Percentiles rank a stretch among this genome's conserved stretches.
phyloP scores from a whole-genome alignment of 2,797 vertebrate genomes.

The Danio tinwini region DNA sequence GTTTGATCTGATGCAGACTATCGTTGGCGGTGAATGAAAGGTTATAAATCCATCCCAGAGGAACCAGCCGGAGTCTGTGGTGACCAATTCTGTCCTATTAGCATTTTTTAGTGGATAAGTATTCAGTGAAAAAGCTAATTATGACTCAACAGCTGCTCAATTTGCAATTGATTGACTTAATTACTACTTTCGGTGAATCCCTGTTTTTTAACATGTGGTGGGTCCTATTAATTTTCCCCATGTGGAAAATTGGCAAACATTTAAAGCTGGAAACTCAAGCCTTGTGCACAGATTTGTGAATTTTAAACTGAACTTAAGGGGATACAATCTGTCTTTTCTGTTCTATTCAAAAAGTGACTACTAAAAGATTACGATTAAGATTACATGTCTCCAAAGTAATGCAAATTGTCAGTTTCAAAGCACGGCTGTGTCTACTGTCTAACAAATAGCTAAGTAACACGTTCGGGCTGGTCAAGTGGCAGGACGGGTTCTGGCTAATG shows the following conservation, averaged over 20 bases:
- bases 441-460: no score
- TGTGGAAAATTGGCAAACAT: constrained; percentile 21
- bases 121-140: constrained; percentile 41
- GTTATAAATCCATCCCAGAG: background rate
- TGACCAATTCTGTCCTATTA: constrained; percentile 40
- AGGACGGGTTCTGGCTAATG: no score
- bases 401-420: no score
- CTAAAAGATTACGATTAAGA: no score
- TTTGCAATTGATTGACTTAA: constrained; percentile 47
- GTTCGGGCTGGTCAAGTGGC: no score
- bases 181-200: constrained; percentile 36
- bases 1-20: background rate
- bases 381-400: no score
- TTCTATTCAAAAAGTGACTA: background rate
- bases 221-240: constrained; percentile 16
- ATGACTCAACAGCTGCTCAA: constrained; percentile 53
- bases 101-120: constrained; percentile 33
- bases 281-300: background rate
- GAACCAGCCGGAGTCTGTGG: background rate
- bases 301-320: constrained; percentile 4
- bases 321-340: background rate
- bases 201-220: constrained; percentile 24
- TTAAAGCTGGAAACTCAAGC: constrained; percentile 15
- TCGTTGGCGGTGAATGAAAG: constrained; percentile 4
- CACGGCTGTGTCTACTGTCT: no score